Evolutionary conservation across 1,140 invertebrate genomes (phyloP), one percentile per base, ranked within the genome.

Genomic region (Tetragonula clypearis): DNA sequence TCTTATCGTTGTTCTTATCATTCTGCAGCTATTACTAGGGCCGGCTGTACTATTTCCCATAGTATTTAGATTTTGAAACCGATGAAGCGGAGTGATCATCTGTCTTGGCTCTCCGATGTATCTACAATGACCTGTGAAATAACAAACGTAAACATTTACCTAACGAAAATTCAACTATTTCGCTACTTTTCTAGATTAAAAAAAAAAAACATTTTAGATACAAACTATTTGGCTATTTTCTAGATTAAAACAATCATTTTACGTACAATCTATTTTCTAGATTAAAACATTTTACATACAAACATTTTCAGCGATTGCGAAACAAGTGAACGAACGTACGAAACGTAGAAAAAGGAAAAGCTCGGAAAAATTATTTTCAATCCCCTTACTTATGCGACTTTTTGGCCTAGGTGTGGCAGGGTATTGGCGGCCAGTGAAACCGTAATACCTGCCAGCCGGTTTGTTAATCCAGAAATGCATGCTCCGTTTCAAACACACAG

Each of bases 41-140:
- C 90, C 91, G 69, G 90, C 88, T 58, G 82, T 69, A 77, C 79
- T 93, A 77, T 81, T 93, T 86, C 68, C 95, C 79, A 95, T 95
- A 88, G 95, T 95, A 92, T 96, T 96, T 65, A 96, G 94, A 86
- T 95, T 95, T 90, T 96, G 96, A 91, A 97, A 96, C 79, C 96
- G 95, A 92, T 96, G 96, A 87, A 97, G 96, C 73, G 96, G 96
- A 88, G 96, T 96, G 90, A 96, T 95, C 96, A 96, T 96, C 90
- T 96, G 96, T 78, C 92, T 92, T 72, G 85, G 65, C 23, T 92
- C 90, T 68, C 90, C 88, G 53, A 86, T 82, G 53, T 79, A 88
- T 60, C 90, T 87, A 82, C 88, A 86, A 84, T 90, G 91, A 86
- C 89, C 92, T 93, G 65, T 93, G 65, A 66, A 35, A 17, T 1